Conservation (phyloP, 2,113 vertebrate species). For the crab-eating macaque (Macaca fascicularis) region DNA sequence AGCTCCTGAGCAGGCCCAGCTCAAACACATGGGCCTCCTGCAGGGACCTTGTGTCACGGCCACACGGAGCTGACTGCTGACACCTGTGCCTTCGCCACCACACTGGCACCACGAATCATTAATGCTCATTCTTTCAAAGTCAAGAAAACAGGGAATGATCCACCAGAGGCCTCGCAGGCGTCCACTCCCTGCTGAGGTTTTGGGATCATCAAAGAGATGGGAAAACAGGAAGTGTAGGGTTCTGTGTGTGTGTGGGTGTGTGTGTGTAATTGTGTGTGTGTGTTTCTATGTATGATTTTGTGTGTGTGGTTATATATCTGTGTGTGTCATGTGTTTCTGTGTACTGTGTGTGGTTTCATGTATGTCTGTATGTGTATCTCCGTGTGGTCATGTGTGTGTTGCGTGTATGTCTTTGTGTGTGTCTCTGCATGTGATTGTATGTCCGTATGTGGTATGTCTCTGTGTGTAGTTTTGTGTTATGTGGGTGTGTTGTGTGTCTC, state of each 20-base stretch:
- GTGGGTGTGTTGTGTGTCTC: background rate
- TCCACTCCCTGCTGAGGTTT: background rate
- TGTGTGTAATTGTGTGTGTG: background rate
- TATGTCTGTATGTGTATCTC: background rate
- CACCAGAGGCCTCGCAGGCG: background rate
- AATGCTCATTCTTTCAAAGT: background rate
- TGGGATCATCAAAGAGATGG: background rate
- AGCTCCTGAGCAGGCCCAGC: background rate
- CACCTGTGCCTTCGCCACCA: fast-evolving
- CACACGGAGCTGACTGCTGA: background rate
- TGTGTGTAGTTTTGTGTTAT: background rate
- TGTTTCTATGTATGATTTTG: background rate
- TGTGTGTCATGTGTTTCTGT: background rate
- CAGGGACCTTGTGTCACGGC: background rate
- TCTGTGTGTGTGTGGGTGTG: background rate
- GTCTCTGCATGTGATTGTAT: background rate
- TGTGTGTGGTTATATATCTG: background rate
- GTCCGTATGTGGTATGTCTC: background rate
- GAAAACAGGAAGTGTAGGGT: background rate
- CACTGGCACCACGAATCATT: slow-evolving; percentile 5
- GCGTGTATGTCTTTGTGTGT: background rate
- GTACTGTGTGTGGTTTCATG: background rate
- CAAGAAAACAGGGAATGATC: background rate
- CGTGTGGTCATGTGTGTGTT: background rate
- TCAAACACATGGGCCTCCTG: background rate